Conservation (phyloP, 2,113 vertebrate genomes). For the Macaca nemestrina region DNA sequence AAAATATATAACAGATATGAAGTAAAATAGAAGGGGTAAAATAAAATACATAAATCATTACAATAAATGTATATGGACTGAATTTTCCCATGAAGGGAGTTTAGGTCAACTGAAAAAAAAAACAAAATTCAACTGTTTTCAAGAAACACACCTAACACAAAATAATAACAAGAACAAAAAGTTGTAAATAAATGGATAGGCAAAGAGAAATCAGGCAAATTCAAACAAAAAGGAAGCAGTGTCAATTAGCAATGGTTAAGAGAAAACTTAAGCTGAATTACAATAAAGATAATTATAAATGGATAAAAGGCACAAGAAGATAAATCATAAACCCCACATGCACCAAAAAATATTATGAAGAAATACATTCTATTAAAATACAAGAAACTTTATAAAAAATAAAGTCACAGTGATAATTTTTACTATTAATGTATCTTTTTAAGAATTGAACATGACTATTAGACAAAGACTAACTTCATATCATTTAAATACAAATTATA, state of each 20-base stretch:
- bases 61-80: neutral
- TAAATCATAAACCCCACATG: neutral
- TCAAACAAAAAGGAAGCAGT: neutral
- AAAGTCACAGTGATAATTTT: neutral
- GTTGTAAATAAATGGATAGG: neutral
- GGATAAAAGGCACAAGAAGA: neutral
- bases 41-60: neutral
- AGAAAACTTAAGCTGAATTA: neutral
- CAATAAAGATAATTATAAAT: neutral
- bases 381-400: conserved; percentile 7
- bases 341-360: neutral
- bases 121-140: neutral
- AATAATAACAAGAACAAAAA: neutral
- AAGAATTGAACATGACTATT: neutral
- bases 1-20: conserved; percentile 14
- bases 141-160: neutral
- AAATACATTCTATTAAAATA: neutral
- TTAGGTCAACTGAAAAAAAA: neutral
- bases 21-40: neutral
- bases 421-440: neutral
- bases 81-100: neutral
- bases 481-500: neutral
- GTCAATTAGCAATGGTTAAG: neutral
- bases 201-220: neutral
- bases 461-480: neutral